phyloP scores from a whole-genome alignment of 2,113 vertebrate genomes.

The Hemiscyllium ocellatum region DNA sequence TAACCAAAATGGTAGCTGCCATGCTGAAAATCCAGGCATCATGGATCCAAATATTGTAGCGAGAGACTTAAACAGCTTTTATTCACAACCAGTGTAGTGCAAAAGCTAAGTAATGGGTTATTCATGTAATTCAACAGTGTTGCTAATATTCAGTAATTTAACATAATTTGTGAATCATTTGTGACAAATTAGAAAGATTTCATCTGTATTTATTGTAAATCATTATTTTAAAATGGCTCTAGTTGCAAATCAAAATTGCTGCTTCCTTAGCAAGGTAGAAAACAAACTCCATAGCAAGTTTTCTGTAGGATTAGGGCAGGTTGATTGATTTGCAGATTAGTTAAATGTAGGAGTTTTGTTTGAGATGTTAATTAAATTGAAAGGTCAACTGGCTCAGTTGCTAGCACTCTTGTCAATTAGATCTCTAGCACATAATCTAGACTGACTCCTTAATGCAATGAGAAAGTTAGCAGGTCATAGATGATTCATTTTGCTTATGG shows the following conservation, averaged over 20 bases:
- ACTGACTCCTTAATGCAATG: not conserved
- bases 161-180: not conserved
- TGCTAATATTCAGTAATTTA: not conserved
- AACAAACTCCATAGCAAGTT: not conserved
- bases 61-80: not conserved
- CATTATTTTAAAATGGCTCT: not conserved
- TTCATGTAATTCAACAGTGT: not conserved
- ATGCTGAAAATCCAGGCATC: not conserved
- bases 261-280: not conserved
- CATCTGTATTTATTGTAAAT: not conserved
- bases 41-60: not conserved
- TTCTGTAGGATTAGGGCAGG: not conserved
- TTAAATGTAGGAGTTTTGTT: not conserved
- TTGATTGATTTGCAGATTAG: not conserved
- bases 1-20: not conserved
- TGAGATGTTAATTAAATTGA: not conserved
- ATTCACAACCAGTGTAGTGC: not conserved
- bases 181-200: not conserved
- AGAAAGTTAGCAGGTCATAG: not conserved
- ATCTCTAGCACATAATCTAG: not conserved
- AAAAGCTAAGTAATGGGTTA: not conserved
- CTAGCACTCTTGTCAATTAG: not conserved
- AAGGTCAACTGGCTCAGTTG: constrained; percentile 1
- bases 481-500: not conserved
- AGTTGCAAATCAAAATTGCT: not conserved